Evolutionary conservation across 2,113 vertebrate genomes (phyloP).

Genomic region (Empidonax alnorum): DNA sequence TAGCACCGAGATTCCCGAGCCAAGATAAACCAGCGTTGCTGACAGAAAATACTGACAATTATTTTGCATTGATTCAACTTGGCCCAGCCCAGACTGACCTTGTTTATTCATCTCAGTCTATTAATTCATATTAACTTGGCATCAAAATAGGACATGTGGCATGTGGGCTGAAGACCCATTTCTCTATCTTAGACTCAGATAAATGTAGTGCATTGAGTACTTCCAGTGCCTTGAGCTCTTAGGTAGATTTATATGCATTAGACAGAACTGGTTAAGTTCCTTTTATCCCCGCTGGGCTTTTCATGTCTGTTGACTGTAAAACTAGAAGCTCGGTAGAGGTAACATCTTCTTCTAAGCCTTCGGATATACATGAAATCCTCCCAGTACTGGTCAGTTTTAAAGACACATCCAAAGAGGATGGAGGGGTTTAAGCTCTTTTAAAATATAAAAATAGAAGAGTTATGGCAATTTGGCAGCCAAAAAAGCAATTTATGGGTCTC

Average conservation of each 20-base stretch:
- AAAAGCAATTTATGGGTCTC: conserved; percentile 74
- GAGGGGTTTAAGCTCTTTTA: conserved; percentile 81
- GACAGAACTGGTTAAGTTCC: conserved; percentile 81
- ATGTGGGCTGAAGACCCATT: conserved; percentile 74
- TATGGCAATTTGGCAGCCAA: conserved; percentile 82
- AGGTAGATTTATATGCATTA: conserved; percentile 85
- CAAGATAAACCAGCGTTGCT: conserved; percentile 74
- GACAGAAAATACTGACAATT: conserved; percentile 80
- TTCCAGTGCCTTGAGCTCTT: conserved; percentile 80
- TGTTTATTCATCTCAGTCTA: conserved; percentile 79
- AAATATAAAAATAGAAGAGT: conserved; percentile 81
- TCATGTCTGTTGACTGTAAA: conserved; percentile 82
- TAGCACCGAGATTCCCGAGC: conserved; percentile 60
- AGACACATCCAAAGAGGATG: conserved; percentile 79
- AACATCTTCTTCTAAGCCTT: conserved; percentile 79
- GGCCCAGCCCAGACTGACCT: conserved; percentile 77
- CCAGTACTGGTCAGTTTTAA: conserved; percentile 80
- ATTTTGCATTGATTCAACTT: conserved; percentile 74
- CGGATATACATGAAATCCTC: conserved; percentile 83
- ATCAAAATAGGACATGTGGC: conserved; percentile 70
- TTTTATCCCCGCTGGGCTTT: conserved; percentile 80
- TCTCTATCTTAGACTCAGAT: conserved; percentile 73
- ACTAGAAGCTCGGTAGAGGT: conserved; percentile 74
- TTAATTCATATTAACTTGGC: conserved; percentile 78
- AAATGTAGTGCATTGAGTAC: conserved; percentile 61